A percentile compares a stretch with the other conserved stretches of the same genome.
Evolutionary conservation across 2,113 vertebrate species (phyloP).

Genomic region (Platichthys flesus): DNA sequence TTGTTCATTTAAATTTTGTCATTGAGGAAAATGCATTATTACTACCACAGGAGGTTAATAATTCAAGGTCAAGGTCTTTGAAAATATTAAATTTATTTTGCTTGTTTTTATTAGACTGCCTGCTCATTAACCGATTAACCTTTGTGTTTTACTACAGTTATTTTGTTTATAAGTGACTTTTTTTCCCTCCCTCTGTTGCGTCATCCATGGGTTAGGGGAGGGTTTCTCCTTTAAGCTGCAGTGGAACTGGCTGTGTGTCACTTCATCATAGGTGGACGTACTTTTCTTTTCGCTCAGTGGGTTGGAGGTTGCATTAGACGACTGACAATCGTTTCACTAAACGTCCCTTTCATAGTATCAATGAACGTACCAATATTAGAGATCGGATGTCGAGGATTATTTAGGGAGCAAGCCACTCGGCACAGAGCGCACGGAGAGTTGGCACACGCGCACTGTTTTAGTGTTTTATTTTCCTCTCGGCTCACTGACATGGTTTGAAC

Average conservation of each 20-base stretch:
- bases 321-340: neutral
- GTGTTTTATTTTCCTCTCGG: too few species aligned
- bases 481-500: neutral
- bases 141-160: too few species aligned
- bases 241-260: neutral
- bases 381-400: neutral
- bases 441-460: neutral
- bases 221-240: constrained; percentile 6
- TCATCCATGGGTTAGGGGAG: constrained; percentile 23
- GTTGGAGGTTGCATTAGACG: neutral
- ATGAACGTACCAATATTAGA: neutral
- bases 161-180: neutral
- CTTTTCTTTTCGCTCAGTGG: too few species aligned
- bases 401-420: neutral
- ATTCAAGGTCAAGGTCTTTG: too few species aligned
- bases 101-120: too few species aligned
- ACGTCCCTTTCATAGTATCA: too few species aligned
- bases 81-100: too few species aligned
- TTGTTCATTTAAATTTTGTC: too few species aligned
- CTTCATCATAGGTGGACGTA: too few species aligned
- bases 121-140: too few species aligned
- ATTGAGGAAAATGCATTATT: too few species aligned
- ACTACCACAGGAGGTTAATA: too few species aligned
- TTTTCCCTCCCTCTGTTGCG: constrained; percentile 6
- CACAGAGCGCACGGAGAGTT: neutral